Evolutionary conservation across 1,140 invertebrate genomes (phyloP), one percentile per base, ranked within the genome.

Genomic region (Calycopis cecrops): DNA sequence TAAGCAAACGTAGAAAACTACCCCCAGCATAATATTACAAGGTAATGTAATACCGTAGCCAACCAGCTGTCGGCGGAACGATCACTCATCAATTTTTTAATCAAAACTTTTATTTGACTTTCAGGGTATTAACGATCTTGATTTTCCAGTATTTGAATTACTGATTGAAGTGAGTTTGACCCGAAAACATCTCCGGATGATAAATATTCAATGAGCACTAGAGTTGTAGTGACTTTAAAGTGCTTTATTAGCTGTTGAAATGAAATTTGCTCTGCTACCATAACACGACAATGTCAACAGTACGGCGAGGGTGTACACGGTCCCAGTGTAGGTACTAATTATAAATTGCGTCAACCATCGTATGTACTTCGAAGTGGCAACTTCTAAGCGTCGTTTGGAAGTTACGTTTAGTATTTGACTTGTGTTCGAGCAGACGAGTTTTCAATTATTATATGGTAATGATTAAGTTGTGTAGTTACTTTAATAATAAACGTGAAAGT

Each of bases 181-280:
- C 48, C 17, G 38, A 42, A 57, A 50, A 28, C 21, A 51, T 35
- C 28, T 48, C 28, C 44, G 34, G 4, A 12, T 57, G 35, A 57
- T 57, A 51, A 51, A 57, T 50, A 57, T 57, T 57, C 55, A 57
- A 50, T 40, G 6, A 50, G 48, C 9, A 35, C 9, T 28, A 44
- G 33, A 50, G 16, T 59, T 50, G 42, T 28, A 54, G 18, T 34
- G 57, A 48, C 42, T 33, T 18, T 58, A 54, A 49, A 59, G 47
- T 54, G 35, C 52, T 59, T 54, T 59, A 59, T 59, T 59, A 54
- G 18, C 14, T 38, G 35, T 40, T 33, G 48, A 53, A 50, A 49
- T 28, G 18, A 16, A 54, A 59, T 17, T 59, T 59, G 16, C 21
- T 59, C n/a, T 44, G 42, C 16, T n/a, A 11, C 16, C 48, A 34